phyloP scores from a whole-genome alignment of 1,140 invertebrate genomes.

The Batillaria attramentaria region DNA sequence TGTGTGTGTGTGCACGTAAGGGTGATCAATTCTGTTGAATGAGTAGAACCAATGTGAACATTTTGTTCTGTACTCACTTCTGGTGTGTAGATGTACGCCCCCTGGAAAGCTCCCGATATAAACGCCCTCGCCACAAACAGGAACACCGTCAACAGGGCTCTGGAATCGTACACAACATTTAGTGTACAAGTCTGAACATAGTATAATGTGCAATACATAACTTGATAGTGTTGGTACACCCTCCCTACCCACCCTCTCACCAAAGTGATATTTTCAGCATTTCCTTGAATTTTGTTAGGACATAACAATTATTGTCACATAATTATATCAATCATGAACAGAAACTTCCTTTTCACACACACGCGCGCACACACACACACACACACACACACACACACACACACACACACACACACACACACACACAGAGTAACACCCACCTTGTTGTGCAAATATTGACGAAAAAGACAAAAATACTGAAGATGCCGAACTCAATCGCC shows the following conservation, averaged over 20 bases:
- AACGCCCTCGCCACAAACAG: slow-evolving; percentile 92
- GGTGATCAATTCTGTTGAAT: no score
- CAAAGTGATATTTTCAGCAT: no score
- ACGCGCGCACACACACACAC: background rate
- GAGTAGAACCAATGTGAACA: no score
- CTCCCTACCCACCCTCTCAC: background rate
- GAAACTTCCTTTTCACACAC: background rate
- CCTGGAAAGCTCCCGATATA: slow-evolving; percentile 79
- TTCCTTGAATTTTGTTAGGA: background rate
- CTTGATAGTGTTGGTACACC: background rate
- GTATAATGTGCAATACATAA: no score
- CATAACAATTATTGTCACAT: background rate
- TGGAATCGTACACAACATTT: no score
- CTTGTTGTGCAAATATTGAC: slow-evolving; percentile 84
- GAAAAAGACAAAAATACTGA: slow-evolving; percentile 85
- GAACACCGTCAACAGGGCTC: slow-evolving; percentile 69
- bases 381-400: background rate
- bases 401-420: slow-evolving; percentile 8
- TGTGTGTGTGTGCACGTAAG: no score
- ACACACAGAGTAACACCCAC: slow-evolving; percentile 78
- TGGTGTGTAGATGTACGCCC: slow-evolving; percentile 67
- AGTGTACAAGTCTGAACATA: no score
- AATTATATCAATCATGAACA: background rate
- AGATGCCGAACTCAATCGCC: slow-evolving; percentile 92
- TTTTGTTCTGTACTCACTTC: slow-evolving; percentile 74